These are phyloP conservation scores for Daphoenositta chrysoptera DNA, from an alignment of 2,113 vertebrate species.

Conservation along the genomic window DNA sequence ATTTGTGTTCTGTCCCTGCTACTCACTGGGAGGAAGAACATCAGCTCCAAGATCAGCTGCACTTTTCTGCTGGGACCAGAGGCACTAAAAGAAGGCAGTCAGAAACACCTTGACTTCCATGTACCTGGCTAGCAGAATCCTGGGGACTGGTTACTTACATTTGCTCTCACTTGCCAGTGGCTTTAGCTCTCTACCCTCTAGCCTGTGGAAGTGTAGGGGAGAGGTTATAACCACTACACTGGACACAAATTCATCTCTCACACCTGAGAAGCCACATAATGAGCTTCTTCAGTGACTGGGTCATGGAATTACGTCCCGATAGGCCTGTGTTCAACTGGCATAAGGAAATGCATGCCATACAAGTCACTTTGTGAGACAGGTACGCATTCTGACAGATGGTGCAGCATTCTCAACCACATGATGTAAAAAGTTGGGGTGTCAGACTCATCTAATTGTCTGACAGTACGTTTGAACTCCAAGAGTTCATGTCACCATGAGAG, in stretches of 20 bases:
- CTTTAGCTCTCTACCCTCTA: neutral
- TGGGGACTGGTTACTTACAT: neutral
- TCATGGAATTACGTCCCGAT: neutral
- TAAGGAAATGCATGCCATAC: neutral
- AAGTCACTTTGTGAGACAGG: neutral
- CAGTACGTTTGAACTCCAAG: neutral
- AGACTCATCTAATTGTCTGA: neutral
- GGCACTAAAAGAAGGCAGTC: neutral
- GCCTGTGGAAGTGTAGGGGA: neutral
- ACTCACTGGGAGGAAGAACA: neutral
- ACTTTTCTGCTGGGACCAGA: neutral
- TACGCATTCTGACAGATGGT: neutral
- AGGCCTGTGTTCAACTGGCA: neutral
- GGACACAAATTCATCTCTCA: neutral
- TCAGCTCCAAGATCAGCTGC: neutral
- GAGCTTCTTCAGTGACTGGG: neutral
- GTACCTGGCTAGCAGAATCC: neutral
- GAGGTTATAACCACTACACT: neutral
- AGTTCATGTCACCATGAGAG: neutral
- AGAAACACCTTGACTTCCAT: neutral
- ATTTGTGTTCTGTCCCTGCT: neutral
- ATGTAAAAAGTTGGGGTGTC: neutral
- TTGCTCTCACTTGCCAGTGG: neutral
- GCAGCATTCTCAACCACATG: neutral
- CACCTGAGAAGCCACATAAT: neutral